Evolutionary conservation across 2,113 vertebrate species (phyloP), one percentile per base, ranked within the genome.

Genomic region (Sterna hirundo): DNA sequence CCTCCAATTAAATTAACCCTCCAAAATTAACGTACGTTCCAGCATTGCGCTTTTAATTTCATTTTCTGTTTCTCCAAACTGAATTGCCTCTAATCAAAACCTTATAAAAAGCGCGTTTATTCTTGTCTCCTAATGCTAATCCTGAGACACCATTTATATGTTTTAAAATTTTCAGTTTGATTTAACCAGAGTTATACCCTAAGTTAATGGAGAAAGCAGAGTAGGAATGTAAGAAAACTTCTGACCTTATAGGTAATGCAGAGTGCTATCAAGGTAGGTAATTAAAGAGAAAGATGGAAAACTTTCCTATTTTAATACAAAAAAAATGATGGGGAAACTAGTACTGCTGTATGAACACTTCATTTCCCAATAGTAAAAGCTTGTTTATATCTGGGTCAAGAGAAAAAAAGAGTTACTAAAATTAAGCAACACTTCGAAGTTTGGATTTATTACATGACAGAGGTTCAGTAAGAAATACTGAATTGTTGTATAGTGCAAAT

Each of bases 301-400:
- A 26, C 26, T 74, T 75, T 69, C 13, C 11, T 23, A 7, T 51
- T 75, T 65, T 46, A 75, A 52, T 22, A 30, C 6, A 81, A 20
- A 80, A 93, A 32, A 88, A 83, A 19, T 11, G 51, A 51, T 5
- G 32, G 55, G 21, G 47, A 82, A 88, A 80, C 51, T 34, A 66
- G 71, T 20, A 7, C n/a, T 88, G 79, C 68, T 92, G 88, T 46
- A 11, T 1, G 40, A 91, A 46, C 42, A 0, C n/a, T 60, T 86
- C 51, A 80, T 93, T 93, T 95, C 94, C 91, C 95, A 60, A 4
- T 14, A 62, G 87, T 49, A 86, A 70, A 93, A 86, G 49, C 52
- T 76, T 80, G 23, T 91, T 90, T 80, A 47, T 72, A 90, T 91
- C 84, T 95, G 90, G 85, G 90, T 90, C 88, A 88, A 32, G 90